Evolutionary conservation across 2,888 invertebrate species (phyloP).

Genomic region (Yponomeuta evonymella): DNA sequence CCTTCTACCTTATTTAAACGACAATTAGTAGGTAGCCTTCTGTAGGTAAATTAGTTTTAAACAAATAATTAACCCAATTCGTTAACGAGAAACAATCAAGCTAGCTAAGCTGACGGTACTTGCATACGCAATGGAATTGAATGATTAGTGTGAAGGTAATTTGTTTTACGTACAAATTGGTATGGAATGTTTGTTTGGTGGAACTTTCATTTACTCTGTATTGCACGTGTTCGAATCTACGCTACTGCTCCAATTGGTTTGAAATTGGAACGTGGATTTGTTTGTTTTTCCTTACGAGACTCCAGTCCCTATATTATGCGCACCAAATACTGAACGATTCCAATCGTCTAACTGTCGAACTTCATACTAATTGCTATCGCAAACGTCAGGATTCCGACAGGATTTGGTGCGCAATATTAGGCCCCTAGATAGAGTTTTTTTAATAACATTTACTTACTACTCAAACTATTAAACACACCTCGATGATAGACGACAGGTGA

Average conservation of each 20-base stretch:
- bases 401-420: too few relatives aligned
- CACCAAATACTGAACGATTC: too few relatives aligned
- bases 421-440: too few relatives aligned
- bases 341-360: too few relatives aligned
- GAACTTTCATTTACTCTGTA: not conserved
- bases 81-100: conserved; percentile 14
- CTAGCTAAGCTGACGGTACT: not conserved
- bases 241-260: not conserved
- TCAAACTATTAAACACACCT: too few relatives aligned
- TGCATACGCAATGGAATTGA: conserved; percentile 3
- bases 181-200: not conserved
- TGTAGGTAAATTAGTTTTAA: not conserved
- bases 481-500: too few relatives aligned
- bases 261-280: not conserved
- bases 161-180: conserved; percentile 23
- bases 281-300: too few relatives aligned
- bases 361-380: too few relatives aligned
- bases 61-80: conserved; percentile 16
- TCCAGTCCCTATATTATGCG: too few relatives aligned
- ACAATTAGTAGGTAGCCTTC: not conserved
- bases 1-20: not conserved
- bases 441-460: too few relatives aligned
- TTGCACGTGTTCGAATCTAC: not conserved
- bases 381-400: too few relatives aligned
- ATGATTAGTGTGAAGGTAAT: conserved; percentile 7